Percentiles rank a stretch among this genome's conserved stretches.
phyloP scores from a whole-genome alignment of 2,113 vertebrate genomes.

The Gymnocephalus cernua region DNA sequence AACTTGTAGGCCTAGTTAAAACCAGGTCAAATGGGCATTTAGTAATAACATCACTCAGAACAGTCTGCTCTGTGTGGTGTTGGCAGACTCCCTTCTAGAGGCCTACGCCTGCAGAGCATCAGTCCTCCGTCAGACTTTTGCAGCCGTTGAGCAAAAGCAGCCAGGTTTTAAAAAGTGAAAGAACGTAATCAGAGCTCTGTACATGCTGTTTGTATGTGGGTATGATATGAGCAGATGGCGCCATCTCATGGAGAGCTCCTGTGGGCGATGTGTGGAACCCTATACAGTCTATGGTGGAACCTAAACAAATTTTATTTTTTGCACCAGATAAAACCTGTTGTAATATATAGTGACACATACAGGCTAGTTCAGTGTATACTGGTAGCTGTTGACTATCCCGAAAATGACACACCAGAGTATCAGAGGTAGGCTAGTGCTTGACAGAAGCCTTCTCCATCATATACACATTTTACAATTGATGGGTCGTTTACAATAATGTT shows the following conservation, averaged over 20 bases:
- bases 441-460: neutral
- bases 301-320: no score
- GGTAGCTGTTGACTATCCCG: neutral
- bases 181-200: neutral
- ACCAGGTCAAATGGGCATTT: neutral
- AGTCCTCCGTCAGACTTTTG: neutral
- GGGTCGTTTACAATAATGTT: no score
- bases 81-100: neutral
- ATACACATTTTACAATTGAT: neutral
- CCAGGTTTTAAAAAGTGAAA: neutral
- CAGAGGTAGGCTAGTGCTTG: no score
- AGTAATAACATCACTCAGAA: neutral
- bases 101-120: neutral
- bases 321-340: neutral
- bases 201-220: neutral
- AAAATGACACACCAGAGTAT: neutral
- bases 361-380: neutral
- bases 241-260: conserved; percentile 56
- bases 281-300: neutral
- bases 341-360: neutral
- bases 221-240: conserved; percentile 14
- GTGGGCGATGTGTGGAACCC: no score
- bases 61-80: neutral
- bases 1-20: neutral
- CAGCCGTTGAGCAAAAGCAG: neutral